Evolutionary conservation across 2,888 invertebrate species (phyloP), one percentile per base, ranked within the genome.

Genomic region (Griposia aprilina): DNA sequence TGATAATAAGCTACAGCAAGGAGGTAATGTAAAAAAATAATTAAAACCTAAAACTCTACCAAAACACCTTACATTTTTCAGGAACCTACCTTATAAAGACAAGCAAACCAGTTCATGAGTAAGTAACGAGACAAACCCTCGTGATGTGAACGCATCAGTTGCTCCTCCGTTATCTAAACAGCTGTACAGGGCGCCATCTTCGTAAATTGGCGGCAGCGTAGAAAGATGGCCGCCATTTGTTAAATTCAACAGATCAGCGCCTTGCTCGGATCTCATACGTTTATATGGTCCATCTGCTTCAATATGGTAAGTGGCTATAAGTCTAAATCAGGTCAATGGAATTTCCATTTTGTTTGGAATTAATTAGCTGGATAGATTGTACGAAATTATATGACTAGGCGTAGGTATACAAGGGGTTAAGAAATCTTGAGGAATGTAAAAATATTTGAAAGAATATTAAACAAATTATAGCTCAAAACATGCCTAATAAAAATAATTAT

Each of bases 221-320:
- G 88, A 92, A 86, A 89, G 86, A 93, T 92, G 81, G 91, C 87
- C 36, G 80, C 83, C 83, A 93, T 93, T 92, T 92, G 90, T 93
- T 90, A 91, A 88, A 90, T 90, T 89, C 88, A 89, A 85, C 86
- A 85, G 81, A 89, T 88, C 87, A 84, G 76, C 76, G 71, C 59
- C 66, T 81, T 69, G 13, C 66, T 75, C 26, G 45, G 65, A 67
- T 59, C 65, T 78, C 75, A 77, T 74, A 71, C 68, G 74, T 52
- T 76, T 84, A 63, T 67, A 77, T 74, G 73, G 87, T 84, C 87
- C 79, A 86, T 87, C 85, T 85, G 75, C 86, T 86, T 80, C 74
- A 85, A 85, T 87, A 87, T 83, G 85, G 83, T 89, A 84, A 86
- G 87, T 85, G 82, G 82, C 74, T 80, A 83, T 89, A 73, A 63